Evolutionary conservation across 1,140 invertebrate genomes (phyloP).

Genomic region (Bombus polaris): DNA sequence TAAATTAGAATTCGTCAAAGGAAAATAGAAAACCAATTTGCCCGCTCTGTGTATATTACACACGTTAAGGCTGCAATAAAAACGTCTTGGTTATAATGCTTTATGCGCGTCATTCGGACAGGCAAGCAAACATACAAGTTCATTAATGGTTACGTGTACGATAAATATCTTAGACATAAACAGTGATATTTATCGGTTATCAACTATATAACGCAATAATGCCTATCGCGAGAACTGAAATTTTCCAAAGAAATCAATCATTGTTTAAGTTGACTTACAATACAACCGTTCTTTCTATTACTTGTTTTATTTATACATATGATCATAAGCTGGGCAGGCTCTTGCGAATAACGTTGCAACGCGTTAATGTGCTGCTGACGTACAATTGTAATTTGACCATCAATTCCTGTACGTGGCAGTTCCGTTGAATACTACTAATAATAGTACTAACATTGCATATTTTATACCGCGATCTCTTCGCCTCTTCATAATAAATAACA

Average conservation of each 20-base stretch:
- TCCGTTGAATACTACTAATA: not conserved
- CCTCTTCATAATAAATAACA: not conserved
- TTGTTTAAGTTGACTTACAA: not conserved
- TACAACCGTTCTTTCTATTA: not conserved
- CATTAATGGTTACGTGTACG: conserved; percentile 50
- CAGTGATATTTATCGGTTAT: conserved; percentile 45
- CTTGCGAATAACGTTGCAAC: conserved; percentile 8
- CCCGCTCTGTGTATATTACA: not conserved
- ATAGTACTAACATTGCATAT: too few species aligned
- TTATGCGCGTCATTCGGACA: conserved; percentile 18
- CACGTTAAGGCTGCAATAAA: not conserved
- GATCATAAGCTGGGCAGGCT: conserved; percentile 13
- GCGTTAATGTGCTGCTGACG: not conserved
- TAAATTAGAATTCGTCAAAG: conserved; percentile 2
- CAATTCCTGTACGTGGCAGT: not conserved
- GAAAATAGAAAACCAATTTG: conserved; percentile 8
- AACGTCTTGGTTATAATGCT: not conserved
- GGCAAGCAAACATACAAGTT: conserved; percentile 33
- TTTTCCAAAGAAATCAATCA: conserved; percentile 37
- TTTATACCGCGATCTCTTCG: too few species aligned
- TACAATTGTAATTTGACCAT: conserved; percentile 6
- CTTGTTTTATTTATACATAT: conserved; percentile 14
- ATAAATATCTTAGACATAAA: conserved; percentile 66
- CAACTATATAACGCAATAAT: conserved; percentile 34
- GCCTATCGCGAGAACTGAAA: conserved; percentile 45